Evolutionary conservation across 2,797 vertebrate genomes (phyloP), one percentile per base, ranked within the genome.

Genomic region (Oryzias sinensis): DNA sequence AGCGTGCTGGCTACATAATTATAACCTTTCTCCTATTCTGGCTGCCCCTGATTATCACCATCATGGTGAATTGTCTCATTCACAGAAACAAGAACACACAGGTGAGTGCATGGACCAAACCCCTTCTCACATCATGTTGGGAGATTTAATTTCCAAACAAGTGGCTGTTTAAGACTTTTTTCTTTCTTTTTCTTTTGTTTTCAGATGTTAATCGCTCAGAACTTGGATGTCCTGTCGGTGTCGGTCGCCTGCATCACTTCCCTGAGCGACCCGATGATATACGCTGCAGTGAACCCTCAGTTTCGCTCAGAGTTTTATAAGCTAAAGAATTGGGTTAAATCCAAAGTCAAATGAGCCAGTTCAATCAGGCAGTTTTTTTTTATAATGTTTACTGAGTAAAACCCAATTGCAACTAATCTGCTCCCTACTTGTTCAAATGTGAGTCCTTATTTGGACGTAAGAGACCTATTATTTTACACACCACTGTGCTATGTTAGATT

Each of bases 261-360:
- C 2, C 70, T 91, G 49, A 92, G 84, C 18, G 82, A 93, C 77
- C 92, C 92, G 0, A 90, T 93, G 20, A 93, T 90, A 47, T 92
- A 93, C 0, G 92, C 92, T 14, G 91, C 83, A 1, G 91, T 93
- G 24, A 93, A 93, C 72, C 91, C 91, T 54, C 92, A 93, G 66
- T 93, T 93, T 62, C 78, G 83, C 27, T 79, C 83, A 0, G 91
- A 92, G 75, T 92, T 92, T 67, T 70, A 83, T 53, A 74, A 74
- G 11, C 65, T 93, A 6, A 90, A 64, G 73, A 86, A 45, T 14
- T 89, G 71, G 49, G 41, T 82, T 24, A 70, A 80, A 66, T 74
- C 83, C 6, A 53, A 70, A 25, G 89, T 84, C 61, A 65, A 40
- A 6, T 83, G 37, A 74, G 18, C 20, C 20, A 22, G 20, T 22